phyloP scores from a whole-genome alignment of 1,140 invertebrate species.

The Meloidogyne hapla region DNA sequence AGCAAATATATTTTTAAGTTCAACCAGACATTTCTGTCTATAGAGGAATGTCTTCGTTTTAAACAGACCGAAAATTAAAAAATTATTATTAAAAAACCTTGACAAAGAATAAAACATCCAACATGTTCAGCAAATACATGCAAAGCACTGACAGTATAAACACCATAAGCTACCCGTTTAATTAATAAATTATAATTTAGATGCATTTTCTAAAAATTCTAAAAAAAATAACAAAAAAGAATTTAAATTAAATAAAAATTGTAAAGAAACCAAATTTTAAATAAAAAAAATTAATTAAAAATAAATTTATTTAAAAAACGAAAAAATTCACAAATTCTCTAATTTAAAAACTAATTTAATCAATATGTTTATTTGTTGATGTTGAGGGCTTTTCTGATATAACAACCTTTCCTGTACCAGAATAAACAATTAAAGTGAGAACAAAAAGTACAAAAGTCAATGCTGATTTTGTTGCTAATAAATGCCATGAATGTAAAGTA shows the following conservation, averaged over 20 bases:
- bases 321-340: not conserved
- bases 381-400: not conserved
- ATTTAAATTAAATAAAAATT: not conserved
- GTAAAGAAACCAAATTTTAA: not conserved
- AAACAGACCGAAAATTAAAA: too few relatives aligned
- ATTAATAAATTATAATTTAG: not conserved
- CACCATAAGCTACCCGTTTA: not conserved
- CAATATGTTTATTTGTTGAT: not conserved
- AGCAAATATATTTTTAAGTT: not conserved
- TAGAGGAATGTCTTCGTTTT: too few relatives aligned
- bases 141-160: not conserved
- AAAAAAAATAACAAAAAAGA: not conserved
- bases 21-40: too few relatives aligned
- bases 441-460: constrained; percentile 13
- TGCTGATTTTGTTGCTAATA: constrained; percentile 4
- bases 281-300: not conserved
- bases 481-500: constrained; percentile 23
- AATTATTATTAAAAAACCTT: not conserved
- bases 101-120: not conserved
- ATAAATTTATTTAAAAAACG: not conserved
- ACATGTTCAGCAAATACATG: not conserved
- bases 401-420: constrained; percentile 17
- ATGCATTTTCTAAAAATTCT: not conserved
- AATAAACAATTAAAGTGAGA: constrained; percentile 12
- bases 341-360: not conserved